phyloP scores from a whole-genome alignment of 2,113 vertebrate genomes.

The Austrofundulus limnaeus region DNA sequence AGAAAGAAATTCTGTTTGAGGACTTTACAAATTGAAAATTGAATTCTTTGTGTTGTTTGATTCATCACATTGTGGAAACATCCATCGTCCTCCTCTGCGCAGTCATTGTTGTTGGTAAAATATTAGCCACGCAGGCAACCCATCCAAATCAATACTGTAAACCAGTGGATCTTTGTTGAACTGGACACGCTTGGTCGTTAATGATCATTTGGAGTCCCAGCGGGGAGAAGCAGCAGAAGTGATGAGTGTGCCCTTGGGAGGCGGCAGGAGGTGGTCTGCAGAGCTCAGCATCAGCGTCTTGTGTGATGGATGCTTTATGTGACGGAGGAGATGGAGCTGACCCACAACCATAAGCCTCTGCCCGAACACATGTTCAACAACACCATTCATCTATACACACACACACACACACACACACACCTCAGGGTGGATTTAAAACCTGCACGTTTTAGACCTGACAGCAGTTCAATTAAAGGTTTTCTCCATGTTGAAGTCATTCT shows the following conservation, averaged over 20 bases:
- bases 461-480: neutral
- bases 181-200: neutral
- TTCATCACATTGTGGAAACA: neutral
- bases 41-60: no score
- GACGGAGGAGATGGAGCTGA: slow-evolving; percentile 12
- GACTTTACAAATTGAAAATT: neutral
- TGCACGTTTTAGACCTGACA: neutral
- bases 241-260: slow-evolving; percentile 40
- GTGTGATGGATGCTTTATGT: slow-evolving; percentile 44
- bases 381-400: slow-evolving; percentile 11
- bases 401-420: neutral
- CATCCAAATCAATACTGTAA: neutral
- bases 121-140: neutral
- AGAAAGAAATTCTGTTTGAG: no score
- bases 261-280: slow-evolving; percentile 22
- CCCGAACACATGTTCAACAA: neutral
- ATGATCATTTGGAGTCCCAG: neutral
- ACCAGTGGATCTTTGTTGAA: neutral
- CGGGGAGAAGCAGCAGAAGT: slow-evolving; percentile 1
- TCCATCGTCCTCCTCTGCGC: neutral
- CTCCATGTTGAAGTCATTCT: neutral
- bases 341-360: slow-evolving; percentile 16
- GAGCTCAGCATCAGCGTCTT: slow-evolving; percentile 31
- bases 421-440: neutral
- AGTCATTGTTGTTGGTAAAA: neutral